These are phyloP conservation scores for Drosophila prostipennis DNA, from an alignment of 2,888 invertebrate species.

Conservation along the genomic window DNA sequence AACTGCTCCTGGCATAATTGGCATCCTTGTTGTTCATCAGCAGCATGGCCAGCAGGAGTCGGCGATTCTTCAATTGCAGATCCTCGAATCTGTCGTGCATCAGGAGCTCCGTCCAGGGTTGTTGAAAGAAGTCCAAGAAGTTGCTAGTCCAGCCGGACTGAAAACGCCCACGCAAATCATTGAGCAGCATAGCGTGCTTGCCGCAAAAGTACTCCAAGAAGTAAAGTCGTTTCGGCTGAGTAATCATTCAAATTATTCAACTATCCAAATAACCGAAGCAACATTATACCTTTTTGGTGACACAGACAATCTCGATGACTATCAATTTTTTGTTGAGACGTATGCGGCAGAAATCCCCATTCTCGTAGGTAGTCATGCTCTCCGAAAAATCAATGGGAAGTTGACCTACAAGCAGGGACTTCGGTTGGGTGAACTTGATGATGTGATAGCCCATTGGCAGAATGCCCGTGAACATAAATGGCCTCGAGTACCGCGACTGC, in stretches of 20 bases:
- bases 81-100: conserved; percentile 76
- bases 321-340: conserved; percentile 58
- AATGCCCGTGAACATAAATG: conserved; percentile 54
- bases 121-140: conserved; percentile 70
- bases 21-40: conserved; percentile 12
- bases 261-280: background rate
- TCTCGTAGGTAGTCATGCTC: conserved; percentile 59
- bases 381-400: conserved; percentile 53
- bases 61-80: conserved; percentile 50
- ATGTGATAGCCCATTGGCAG: conserved; percentile 63
- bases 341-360: conserved; percentile 74
- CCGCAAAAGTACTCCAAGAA: conserved; percentile 77
- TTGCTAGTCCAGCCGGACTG: conserved; percentile 57
- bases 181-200: conserved; percentile 72
- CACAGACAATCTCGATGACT: conserved; percentile 73
- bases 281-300: conserved; percentile 63
- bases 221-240: conserved; percentile 40
- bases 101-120: conserved; percentile 72
- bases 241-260: too few relatives aligned
- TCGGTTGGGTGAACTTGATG: conserved; percentile 65
- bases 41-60: conserved; percentile 27
- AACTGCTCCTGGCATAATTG: background rate
- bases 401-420: conserved; percentile 61
- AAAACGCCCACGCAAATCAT: conserved; percentile 66
- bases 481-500: conserved; percentile 29